These are phyloP conservation scores for Drosophila mauritiana DNA, from an alignment of 1,140 invertebrate species.

Conservation along the genomic window DNA sequence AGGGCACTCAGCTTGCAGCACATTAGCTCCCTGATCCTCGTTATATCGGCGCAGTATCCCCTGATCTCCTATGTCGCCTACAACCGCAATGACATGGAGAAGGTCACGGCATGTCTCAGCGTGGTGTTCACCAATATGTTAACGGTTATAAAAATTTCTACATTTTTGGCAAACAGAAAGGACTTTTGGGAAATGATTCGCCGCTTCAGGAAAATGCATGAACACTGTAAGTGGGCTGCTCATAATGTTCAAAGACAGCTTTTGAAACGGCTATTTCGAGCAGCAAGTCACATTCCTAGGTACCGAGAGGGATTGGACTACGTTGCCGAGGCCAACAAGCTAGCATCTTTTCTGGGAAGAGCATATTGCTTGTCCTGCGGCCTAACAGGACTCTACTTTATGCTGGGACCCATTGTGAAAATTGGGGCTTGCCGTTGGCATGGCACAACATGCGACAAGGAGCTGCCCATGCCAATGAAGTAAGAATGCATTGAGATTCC, in stretches of 20 bases:
- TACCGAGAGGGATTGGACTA: conserved; percentile 9
- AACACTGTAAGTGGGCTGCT: conserved; percentile 51
- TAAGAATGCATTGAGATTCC: conserved; percentile 7
- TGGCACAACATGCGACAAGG: conserved; percentile 26
- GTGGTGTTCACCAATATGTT: conserved; percentile 73
- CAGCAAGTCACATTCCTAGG: conserved; percentile 35
- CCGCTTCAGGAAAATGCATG: conserved; percentile 64
- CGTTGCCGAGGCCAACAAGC: conserved; percentile 54
- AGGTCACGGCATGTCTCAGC: conserved; percentile 69
- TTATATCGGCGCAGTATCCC: conserved; percentile 72
- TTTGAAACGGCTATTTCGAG: neutral
- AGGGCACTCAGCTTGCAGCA: conserved; percentile 34
- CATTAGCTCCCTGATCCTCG: conserved; percentile 54
- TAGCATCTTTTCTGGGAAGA: conserved; percentile 49
- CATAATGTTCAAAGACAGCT: conserved; percentile 4
- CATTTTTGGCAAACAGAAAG: conserved; percentile 63
- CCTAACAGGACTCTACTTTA: conserved; percentile 69
- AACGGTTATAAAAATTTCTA: conserved; percentile 70
- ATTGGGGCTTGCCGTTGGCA: conserved; percentile 40
- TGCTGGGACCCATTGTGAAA: conserved; percentile 64
- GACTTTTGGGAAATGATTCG: conserved; percentile 64
- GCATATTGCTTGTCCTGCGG: conserved; percentile 64
- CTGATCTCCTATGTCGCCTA: conserved; percentile 63
- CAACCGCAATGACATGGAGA: conserved; percentile 62
- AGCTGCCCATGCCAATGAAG: conserved; percentile 80